A percentile compares a stretch with the other conserved stretches of the same genome.
Evolutionary conservation across 1,140 invertebrate genomes (phyloP).

Genomic region (Trichomalopsis sarcophagae): DNA sequence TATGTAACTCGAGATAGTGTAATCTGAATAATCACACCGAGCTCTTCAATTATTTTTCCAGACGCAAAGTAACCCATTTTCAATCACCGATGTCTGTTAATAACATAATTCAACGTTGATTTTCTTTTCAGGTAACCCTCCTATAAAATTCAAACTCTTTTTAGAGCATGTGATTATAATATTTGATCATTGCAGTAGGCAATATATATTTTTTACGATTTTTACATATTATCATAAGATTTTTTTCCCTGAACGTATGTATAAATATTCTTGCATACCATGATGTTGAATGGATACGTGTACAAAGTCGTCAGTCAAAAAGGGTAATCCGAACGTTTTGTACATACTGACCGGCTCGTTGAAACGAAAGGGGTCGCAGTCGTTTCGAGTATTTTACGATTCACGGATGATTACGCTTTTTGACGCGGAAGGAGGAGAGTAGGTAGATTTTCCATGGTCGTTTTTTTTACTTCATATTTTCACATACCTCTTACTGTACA

Average conservation of each 20-base stretch:
- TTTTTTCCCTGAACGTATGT: not conserved
- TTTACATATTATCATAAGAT: not conserved
- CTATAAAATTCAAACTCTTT: conserved; percentile 33
- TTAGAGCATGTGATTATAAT: conserved; percentile 41
- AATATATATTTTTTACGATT: conserved; percentile 18
- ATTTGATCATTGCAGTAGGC: conserved; percentile 27
- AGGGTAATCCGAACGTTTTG: conserved; percentile 1
- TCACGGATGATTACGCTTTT: not conserved
- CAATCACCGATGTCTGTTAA: conserved; percentile 47
- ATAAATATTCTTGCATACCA: not conserved
- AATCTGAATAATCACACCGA: conserved; percentile 8
- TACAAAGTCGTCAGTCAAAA: not conserved
- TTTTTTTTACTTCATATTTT: no score
- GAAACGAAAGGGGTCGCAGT: not conserved
- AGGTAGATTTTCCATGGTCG: conserved; percentile 8
- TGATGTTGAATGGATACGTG: not conserved
- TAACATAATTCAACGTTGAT: conserved; percentile 46
- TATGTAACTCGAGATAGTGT: not conserved
- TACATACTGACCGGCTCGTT: not conserved
- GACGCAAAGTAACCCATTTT: conserved; percentile 50
- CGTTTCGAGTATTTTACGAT: not conserved
- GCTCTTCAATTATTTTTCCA: conserved; percentile 49
- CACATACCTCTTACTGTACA: not conserved
- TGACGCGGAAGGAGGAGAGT: not conserved
- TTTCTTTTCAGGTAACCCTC: conserved; percentile 51